Conservation (phyloP, 2,888 invertebrate species). For the Eucriotettix oculatus region DNA sequence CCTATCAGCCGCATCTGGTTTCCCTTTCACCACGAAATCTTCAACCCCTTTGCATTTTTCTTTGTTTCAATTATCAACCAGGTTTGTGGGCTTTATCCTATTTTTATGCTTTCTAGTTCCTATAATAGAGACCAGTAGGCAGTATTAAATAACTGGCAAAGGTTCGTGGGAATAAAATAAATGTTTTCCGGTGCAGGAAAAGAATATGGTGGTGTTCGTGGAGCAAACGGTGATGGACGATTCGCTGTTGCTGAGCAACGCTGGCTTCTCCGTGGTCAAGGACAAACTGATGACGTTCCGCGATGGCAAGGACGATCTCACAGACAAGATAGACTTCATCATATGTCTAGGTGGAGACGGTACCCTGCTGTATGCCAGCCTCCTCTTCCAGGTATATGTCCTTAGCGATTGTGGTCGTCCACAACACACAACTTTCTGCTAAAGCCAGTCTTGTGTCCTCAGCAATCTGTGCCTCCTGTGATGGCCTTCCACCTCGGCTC, state of each 20-base stretch:
- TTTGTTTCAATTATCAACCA: too few species aligned
- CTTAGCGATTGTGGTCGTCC: not conserved
- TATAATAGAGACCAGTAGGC: too few species aligned
- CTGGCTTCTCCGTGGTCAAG: slow-evolving; percentile 55
- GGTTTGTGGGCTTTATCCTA: too few species aligned
- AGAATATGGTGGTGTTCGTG: slow-evolving; percentile 89
- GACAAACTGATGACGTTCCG: slow-evolving; percentile 71
- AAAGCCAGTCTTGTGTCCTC: too few species aligned
- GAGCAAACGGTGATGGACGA: slow-evolving; percentile 85
- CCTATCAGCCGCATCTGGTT: too few species aligned
- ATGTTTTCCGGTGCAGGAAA: slow-evolving; percentile 46
- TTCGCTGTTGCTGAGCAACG: slow-evolving; percentile 53
- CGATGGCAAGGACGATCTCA: slow-evolving; percentile 84
- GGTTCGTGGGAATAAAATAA: too few species aligned
- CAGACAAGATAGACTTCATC: slow-evolving; percentile 93
- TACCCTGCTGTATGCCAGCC: slow-evolving; percentile 86
- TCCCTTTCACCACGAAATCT: too few species aligned
- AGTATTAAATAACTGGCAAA: too few species aligned
- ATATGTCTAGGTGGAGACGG: slow-evolving; percentile 94
- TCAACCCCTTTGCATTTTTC: too few species aligned
- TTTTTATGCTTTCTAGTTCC: too few species aligned
- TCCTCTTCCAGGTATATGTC: slow-evolving; percentile 54
- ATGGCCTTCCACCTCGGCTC: slow-evolving; percentile 98
- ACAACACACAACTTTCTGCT: too few species aligned
- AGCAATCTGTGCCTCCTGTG: slow-evolving; percentile 93